A percentile compares a stretch with the other conserved stretches of the same genome.
phyloP scores from a whole-genome alignment of 2,113 vertebrate genomes.

The Ploceus nigricollis region DNA sequence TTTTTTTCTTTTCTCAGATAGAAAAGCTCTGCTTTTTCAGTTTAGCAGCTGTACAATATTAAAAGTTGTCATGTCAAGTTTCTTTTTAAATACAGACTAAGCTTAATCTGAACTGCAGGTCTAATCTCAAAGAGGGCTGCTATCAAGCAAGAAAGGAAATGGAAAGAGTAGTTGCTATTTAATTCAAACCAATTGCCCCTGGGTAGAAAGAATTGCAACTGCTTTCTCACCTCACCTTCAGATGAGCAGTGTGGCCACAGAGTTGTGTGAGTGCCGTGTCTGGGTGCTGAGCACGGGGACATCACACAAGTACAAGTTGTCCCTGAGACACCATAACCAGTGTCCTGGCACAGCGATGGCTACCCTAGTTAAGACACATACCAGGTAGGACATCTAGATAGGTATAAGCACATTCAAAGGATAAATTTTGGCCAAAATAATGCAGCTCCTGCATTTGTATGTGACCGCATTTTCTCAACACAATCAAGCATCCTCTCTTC shows the following conservation, averaged over 20 bases:
- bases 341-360: background rate
- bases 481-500: background rate
- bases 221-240: background rate
- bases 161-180: background rate
- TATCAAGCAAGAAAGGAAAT: background rate
- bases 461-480: background rate
- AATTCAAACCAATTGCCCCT: background rate
- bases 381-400: background rate
- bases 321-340: fast-evolving
- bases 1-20: background rate
- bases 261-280: fast-evolving
- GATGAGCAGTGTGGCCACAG: too few relatives aligned
- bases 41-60: background rate
- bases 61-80: background rate
- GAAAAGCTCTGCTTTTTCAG: background rate
- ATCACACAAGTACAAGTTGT: background rate
- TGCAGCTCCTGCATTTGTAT: background rate
- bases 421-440: background rate
- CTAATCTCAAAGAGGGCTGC: background rate
- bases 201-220: background rate
- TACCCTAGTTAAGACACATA: too few relatives aligned
- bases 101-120: background rate
- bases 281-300: fast-evolving
- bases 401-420: background rate
- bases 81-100: background rate